These are phyloP conservation scores for Hyperoplus lanceolatus DNA, from an alignment of 2,797 vertebrate genomes.

Conservation along the genomic window DNA sequence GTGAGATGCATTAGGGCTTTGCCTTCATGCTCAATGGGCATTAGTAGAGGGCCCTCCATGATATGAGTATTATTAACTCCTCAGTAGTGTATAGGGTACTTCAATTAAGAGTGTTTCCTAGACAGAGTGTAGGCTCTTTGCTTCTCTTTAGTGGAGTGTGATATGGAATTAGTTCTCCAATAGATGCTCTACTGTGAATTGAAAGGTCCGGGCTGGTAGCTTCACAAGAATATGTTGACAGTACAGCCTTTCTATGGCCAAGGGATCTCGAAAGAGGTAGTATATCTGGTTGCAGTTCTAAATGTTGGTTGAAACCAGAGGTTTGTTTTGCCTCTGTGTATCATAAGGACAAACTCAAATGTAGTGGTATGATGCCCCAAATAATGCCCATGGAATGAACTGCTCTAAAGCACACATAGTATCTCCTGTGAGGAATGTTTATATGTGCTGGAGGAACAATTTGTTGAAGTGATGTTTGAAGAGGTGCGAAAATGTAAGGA, in stretches of 20 bases:
- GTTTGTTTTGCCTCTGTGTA: constrained; percentile 36
- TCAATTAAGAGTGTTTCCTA: constrained; percentile 69
- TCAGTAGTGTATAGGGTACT: constrained; percentile 65
- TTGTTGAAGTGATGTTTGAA: constrained; percentile 33
- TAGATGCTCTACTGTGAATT: constrained; percentile 60
- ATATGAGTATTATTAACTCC: constrained; percentile 61
- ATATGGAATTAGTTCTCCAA: constrained; percentile 58
- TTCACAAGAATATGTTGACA: constrained; percentile 60
- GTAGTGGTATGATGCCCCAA: neutral
- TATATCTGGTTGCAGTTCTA: constrained; percentile 60
- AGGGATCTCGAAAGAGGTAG: constrained; percentile 65
- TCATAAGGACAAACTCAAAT: constrained; percentile 1
- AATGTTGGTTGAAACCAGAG: constrained; percentile 36
- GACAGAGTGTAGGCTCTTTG: constrained; percentile 56
- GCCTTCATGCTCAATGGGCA: constrained; percentile 70
- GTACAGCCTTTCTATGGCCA: constrained; percentile 58
- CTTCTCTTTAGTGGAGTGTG: constrained; percentile 55
- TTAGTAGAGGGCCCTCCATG: constrained; percentile 75
- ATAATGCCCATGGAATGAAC: constrained; percentile 7
- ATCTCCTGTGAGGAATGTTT: neutral
- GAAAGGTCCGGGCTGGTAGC: constrained; percentile 49
- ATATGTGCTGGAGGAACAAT: constrained; percentile 24
- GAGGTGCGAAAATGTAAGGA: constrained; percentile 30
- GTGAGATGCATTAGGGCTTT: constrained; percentile 61
- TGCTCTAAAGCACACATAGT: neutral